Percentiles rank a stretch among this genome's conserved stretches.
Conservation (phyloP, 2,113 vertebrate species). For the Reinhardtius hippoglossoides region DNA sequence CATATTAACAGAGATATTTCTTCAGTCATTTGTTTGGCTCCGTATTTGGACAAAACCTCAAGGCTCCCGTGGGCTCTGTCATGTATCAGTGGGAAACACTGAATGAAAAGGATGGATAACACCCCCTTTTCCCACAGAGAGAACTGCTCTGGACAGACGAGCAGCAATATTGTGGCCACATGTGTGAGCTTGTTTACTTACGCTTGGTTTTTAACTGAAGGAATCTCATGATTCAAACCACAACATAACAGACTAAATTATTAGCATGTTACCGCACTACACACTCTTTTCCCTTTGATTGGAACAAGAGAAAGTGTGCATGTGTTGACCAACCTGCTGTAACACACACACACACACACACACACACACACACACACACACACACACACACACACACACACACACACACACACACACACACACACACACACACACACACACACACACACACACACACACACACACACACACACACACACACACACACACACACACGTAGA, state of each 20-base stretch:
- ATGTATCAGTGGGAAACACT: constrained; percentile 23
- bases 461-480: too few relatives aligned
- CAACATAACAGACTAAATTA: constrained; percentile 72
- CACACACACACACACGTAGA: too few relatives aligned
- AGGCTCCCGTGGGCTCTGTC: constrained; percentile 25
- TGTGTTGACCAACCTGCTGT: constrained; percentile 43
- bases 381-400: constrained; percentile 32
- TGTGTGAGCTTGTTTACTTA: constrained; percentile 79
- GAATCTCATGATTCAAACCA: constrained; percentile 77
- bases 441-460: constrained; percentile 33
- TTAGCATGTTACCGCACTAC: constrained; percentile 68
- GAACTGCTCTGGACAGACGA: constrained; percentile 55
- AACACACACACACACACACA: constrained; percentile 30
- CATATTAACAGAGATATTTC: constrained; percentile 4
- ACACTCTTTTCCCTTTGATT: constrained; percentile 42
- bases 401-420: constrained; percentile 36
- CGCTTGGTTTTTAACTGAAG: constrained; percentile 72
- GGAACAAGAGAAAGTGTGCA: constrained; percentile 51
- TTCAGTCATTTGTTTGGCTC: constrained; percentile 13
- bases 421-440: constrained; percentile 50
- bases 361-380: constrained; percentile 48
- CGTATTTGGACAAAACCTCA: constrained; percentile 23
- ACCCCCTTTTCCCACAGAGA: constrained; percentile 52
- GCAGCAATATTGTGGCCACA: constrained; percentile 76
- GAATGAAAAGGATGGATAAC: constrained; percentile 48